Evolutionary conservation across 2,888 invertebrate genomes (phyloP), one percentile per base, ranked within the genome.

Genomic region (Troides helena): DNA sequence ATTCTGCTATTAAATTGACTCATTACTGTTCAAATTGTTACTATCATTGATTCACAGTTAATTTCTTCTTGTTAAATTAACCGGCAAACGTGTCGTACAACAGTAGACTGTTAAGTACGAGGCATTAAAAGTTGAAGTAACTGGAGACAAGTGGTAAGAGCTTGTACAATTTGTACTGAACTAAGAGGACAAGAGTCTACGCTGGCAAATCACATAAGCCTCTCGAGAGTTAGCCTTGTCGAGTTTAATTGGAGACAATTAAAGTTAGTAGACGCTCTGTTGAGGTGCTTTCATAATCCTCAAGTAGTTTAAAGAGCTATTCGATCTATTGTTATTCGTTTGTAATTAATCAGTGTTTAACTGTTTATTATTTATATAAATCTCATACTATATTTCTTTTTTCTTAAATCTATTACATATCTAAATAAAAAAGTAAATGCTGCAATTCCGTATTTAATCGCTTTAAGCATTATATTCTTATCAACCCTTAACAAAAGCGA

Each of bases 131-230:
- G 63, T 58, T 65, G 65, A 58, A 59, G 25, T 59, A 25, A 25
- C 10, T 66, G 60, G n/a, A 39, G 50, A 50, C 65, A 23, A 30
- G 58, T 17, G 60, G 17, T 60, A 50, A 59, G 59, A 50, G 59
- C 66, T 66, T 64, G 53, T 53, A 53, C 53, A 43, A 64, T 59
- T 66, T 64, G 53, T 53, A 25, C 53, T 36, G 60, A 63, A 39
- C 59, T 53, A 58, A 30, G 57, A 36, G 50, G 36, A 59, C 67
- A 68, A 14, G 58, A 61, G 65, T 65, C 36, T 60, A 59, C 68
- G 62, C 65, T 56, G 56, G 67, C 43, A 68, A 68, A 70, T 68
- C 60, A 68, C 70, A 63, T 62, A 68, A 65, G 68, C 72, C 70
- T 65, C 60, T 57, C 14, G 65, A 67, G 65, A 60, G 62, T 61